Evolutionary conservation across 2,113 vertebrate genomes (phyloP), one percentile per base, ranked within the genome.

Genomic region (Acrocephalus arundinaceus): DNA sequence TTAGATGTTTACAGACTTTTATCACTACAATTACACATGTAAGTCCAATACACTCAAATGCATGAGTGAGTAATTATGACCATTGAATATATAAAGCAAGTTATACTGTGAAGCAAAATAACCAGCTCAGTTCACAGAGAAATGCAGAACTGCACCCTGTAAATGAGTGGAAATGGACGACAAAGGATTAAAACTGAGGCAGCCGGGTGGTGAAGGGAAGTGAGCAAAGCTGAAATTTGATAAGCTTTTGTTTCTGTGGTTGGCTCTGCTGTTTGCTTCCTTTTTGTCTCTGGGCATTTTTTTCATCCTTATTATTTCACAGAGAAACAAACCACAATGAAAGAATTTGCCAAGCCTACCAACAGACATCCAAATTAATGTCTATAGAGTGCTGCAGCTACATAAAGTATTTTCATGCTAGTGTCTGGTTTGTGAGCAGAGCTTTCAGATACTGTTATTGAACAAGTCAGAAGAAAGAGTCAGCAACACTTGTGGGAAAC

Each of bases 381-480:
- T 81, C 65, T 55, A 1, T 25, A 33, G 22, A 24, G 16, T 81
- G 39, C 55, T 66, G 20, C n/a, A 90, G 48, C 67, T 59, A 11
- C 17, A 2, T 66, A 28, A 71, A 63, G 16, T 77, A 66, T 89
- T 70, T 76, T 80, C 39, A 18, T 78, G 39, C 51, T 81, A 35
- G 5, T 8, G 13, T 87, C 45, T 78, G 43, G 52, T 92, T 79
- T 71, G 67, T 88, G 43, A 90, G 67, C 28, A 71, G 57, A 81
- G 7, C 88, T 95, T 96, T 96, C 17, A 37, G 90, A 41, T 73
- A 74, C 89, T 94, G 3, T 94, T 96, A 85, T 35, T 93, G 89
- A 97, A 94, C 67, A 58, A 39, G 55, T 81, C 57, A n/a, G 76
- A 94, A 81, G 46, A 89, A 85, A 59, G 81, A 94, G 55, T 90